These are phyloP conservation scores for Brienomyrus longianalis DNA, from an alignment of 2,113 vertebrate species.

Conservation along the genomic window DNA sequence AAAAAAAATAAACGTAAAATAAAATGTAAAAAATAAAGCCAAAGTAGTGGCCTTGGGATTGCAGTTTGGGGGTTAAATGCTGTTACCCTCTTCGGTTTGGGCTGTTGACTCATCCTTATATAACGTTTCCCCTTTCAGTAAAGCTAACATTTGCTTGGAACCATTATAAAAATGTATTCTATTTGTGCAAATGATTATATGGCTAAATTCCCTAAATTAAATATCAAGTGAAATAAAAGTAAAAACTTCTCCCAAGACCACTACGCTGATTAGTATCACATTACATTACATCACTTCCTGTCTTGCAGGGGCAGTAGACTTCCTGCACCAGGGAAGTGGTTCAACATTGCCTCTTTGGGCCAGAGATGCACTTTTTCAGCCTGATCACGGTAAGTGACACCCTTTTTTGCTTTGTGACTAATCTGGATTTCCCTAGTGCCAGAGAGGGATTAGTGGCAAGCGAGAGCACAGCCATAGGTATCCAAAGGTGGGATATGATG, in stretches of 20 bases:
- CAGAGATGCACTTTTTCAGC: neutral
- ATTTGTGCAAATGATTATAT: neutral
- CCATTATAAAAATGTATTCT: neutral
- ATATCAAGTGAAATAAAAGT: neutral
- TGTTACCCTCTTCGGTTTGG: constrained; percentile 25
- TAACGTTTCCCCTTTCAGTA: constrained; percentile 29
- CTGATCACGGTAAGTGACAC: neutral
- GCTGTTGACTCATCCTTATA: constrained; percentile 33
- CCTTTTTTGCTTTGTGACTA: constrained; percentile 5
- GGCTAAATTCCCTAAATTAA: neutral
- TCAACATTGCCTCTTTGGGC: neutral
- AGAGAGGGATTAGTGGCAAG: constrained; percentile 24
- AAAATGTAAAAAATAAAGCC: neutral
- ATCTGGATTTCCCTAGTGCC: constrained; percentile 50
- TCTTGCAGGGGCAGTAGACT: neutral
- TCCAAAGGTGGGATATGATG: too few relatives aligned
- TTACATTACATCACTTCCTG: neutral
- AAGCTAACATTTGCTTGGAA: constrained; percentile 27
- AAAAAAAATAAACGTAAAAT: neutral
- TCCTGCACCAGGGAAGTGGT: neutral
- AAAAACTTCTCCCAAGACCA: neutral
- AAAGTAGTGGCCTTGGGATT: constrained; percentile 20
- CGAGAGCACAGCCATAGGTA: neutral
- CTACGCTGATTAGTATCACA: neutral
- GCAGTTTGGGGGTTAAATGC: constrained; percentile 34